A percentile compares a stretch with the other conserved stretches of the same genome.
These are phyloP conservation scores for Riparia riparia DNA, from an alignment of 2,113 vertebrate genomes.

Conservation along the genomic window DNA sequence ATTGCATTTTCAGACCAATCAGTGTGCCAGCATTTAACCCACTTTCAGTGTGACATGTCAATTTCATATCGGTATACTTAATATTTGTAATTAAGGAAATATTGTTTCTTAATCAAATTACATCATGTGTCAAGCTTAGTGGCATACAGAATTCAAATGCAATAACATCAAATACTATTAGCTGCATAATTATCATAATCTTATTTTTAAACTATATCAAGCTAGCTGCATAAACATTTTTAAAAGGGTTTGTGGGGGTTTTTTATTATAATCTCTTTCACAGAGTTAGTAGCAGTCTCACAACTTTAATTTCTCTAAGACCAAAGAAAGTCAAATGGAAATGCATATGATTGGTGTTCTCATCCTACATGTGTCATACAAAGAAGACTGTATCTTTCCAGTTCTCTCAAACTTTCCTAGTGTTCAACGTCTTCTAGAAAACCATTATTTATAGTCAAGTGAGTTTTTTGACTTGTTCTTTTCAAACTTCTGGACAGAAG, in stretches of 20 bases:
- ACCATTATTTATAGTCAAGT: constrained; percentile 1
- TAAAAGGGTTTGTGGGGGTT: not conserved
- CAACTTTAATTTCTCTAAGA: not conserved
- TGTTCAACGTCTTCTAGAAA: not conserved
- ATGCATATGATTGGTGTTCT: not conserved
- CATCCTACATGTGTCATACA: not conserved
- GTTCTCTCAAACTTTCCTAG: not conserved
- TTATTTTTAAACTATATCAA: not conserved
- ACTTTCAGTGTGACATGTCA: rapidly evolving
- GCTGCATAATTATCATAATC: not conserved
- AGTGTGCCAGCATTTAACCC: not conserved
- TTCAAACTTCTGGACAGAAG: constrained; percentile 19
- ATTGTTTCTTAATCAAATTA: not conserved
- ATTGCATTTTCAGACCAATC: not conserved
- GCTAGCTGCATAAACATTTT: not conserved
- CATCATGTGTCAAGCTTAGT: not conserved
- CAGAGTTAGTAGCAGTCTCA: not conserved
- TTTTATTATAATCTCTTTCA: not conserved
- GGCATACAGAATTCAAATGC: not conserved
- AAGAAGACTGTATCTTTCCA: not conserved
- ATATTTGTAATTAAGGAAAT: not conserved
- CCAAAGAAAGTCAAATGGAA: not conserved
- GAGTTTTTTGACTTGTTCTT: not conserved
- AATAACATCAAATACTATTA: not conserved
- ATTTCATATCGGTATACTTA: not conserved